These are phyloP conservation scores for Napeogenes inachia DNA, from an alignment of 2,888 invertebrate genomes.

Conservation along the genomic window DNA sequence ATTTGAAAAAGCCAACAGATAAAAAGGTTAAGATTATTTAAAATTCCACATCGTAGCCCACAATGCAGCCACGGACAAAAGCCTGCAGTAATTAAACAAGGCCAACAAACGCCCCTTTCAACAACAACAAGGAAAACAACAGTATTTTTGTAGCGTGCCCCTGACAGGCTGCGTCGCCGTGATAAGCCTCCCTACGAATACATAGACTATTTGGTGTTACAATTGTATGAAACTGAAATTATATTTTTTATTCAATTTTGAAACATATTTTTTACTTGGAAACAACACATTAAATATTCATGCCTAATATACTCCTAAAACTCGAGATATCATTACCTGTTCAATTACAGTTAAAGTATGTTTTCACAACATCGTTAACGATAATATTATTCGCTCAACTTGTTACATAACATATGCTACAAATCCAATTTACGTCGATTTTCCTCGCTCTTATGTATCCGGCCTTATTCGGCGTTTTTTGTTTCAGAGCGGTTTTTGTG, in stretches of 20 bases:
- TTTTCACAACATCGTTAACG: not conserved
- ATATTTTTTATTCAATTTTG: conserved; percentile 1
- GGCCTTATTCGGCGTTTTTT: conserved; percentile 40
- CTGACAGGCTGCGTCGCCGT: conserved; percentile 55
- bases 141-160: conserved; percentile 67
- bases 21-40: not conserved
- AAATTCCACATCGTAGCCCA: conserved; percentile 18
- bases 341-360: not conserved
- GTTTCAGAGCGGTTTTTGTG: conserved; percentile 49
- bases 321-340: not conserved
- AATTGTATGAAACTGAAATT: conserved; percentile 1
- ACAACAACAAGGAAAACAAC: conserved; percentile 60
- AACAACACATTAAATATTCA: not conserved
- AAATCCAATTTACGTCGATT: conserved; percentile 61
- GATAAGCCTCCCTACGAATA: conserved; percentile 49
- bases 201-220: conserved; percentile 5
- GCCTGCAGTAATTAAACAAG: conserved; percentile 65
- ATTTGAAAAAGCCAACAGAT: no score
- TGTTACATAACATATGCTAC: conserved; percentile 29
- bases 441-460: conserved; percentile 54
- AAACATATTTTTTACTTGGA: not conserved
- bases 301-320: not conserved
- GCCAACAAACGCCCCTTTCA: conserved; percentile 53
- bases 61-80: conserved; percentile 44
- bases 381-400: conserved; percentile 7